A percentile compares a stretch with the other conserved stretches of the same genome.
Conservation (phyloP, 2,888 invertebrate genomes). For the Cristatella mucedo region DNA sequence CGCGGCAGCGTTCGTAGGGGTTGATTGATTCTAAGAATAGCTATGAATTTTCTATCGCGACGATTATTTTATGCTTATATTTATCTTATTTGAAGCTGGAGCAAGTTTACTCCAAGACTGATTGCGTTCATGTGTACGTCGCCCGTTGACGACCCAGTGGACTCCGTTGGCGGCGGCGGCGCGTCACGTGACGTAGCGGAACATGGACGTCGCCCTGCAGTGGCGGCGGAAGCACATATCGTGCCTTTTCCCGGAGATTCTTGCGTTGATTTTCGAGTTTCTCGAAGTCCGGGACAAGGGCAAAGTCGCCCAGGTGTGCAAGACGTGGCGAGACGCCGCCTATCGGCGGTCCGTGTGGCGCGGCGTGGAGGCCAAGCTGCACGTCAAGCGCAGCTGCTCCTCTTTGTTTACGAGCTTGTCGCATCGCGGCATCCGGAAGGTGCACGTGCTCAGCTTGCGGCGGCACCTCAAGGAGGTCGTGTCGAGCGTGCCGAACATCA, state of each 20-base stretch:
- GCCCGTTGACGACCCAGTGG: too few species aligned
- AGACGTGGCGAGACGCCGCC: slow-evolving; percentile 75
- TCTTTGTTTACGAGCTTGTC: slow-evolving; percentile 70
- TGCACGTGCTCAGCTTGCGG: slow-evolving; percentile 71
- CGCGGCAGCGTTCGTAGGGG: too few species aligned
- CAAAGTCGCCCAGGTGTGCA: slow-evolving; percentile 64
- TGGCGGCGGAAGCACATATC: slow-evolving; percentile 48
- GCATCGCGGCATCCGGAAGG: slow-evolving; percentile 66
- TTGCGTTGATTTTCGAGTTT: slow-evolving; percentile 77
- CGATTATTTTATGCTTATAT: too few species aligned
- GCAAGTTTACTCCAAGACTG: too few species aligned
- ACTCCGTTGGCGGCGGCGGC: too few species aligned
- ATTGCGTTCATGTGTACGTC: too few species aligned
- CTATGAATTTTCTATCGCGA: too few species aligned
- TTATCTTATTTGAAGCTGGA: too few species aligned
- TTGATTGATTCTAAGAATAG: too few species aligned
- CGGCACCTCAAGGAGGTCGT: slow-evolving; percentile 69
- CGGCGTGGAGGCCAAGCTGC: slow-evolving; percentile 75
- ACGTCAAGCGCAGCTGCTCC: slow-evolving; percentile 60
- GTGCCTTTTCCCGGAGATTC: slow-evolving; percentile 73
- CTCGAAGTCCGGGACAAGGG: slow-evolving; percentile 75
- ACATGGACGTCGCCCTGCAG: slow-evolving; percentile 18
- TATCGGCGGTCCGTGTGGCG: slow-evolving; percentile 85
- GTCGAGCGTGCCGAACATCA: slow-evolving; percentile 64
- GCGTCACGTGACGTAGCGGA: too few species aligned